These are phyloP conservation scores for Hepsetus odoe DNA, from an alignment of 2,113 vertebrate species.

Conservation along the genomic window DNA sequence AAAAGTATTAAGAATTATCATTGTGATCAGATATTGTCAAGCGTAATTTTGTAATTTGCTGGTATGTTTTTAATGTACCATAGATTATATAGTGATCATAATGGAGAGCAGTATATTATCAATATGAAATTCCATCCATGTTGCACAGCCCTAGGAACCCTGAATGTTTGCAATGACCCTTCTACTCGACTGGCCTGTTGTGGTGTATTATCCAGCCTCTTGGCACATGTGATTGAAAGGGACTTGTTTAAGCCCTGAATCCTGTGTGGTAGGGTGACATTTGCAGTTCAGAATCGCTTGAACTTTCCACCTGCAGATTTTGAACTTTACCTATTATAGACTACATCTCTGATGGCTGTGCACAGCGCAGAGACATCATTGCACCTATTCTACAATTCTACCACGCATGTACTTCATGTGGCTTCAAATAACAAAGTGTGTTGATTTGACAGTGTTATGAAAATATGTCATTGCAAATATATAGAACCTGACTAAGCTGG, in stretches of 20 bases:
- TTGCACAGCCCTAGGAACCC: no score
- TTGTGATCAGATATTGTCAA: no score
- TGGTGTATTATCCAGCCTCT: background rate
- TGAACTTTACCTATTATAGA: constrained; percentile 14
- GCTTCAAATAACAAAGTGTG: background rate
- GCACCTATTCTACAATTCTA: background rate
- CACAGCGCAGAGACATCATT: background rate
- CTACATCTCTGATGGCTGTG: background rate
- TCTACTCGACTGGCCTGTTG: background rate
- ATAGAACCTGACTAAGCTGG: background rate
- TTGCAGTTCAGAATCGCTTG: constrained; percentile 14
- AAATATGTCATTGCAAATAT: background rate
- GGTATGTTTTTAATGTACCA: no score
- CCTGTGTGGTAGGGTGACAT: constrained; percentile 7
- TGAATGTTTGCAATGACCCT: no score
- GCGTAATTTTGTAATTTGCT: no score
- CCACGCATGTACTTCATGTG: background rate
- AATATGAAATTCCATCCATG: no score
- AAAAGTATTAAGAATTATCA: no score
- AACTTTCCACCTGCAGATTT: constrained; percentile 10
- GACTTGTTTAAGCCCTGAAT: background rate
- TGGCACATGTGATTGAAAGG: background rate
- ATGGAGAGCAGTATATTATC: no score
- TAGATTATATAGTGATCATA: no score
- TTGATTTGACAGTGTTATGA: constrained; percentile 5